Conservation (phyloP, 2,113 vertebrate species). For the Tapirus terrestris region DNA sequence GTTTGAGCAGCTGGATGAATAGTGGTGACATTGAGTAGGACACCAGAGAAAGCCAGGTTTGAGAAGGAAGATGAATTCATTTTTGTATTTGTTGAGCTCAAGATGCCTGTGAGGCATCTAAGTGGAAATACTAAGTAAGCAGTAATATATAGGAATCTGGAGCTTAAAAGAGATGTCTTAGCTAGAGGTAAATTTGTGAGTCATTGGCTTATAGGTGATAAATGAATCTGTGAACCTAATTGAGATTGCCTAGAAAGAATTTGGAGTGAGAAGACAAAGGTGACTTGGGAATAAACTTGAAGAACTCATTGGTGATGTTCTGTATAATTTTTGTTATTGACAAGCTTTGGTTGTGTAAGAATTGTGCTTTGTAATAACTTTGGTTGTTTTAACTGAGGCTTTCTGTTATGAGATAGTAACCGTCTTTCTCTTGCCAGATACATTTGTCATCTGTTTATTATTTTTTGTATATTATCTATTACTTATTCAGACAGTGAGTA, state of each 20-base stretch:
- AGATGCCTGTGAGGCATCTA: neutral
- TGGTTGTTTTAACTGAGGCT: neutral
- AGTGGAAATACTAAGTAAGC: neutral
- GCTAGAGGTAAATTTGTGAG: neutral
- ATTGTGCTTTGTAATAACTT: constrained; percentile 11
- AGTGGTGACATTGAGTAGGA: neutral
- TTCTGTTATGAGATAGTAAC: neutral
- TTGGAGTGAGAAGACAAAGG: neutral
- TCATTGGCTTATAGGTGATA: neutral
- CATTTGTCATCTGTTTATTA: neutral
- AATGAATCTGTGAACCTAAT: neutral
- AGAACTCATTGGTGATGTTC: neutral
- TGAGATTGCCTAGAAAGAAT: neutral
- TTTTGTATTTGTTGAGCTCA: neutral
- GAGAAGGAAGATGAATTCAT: neutral
- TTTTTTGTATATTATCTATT: neutral
- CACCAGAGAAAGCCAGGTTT: neutral
- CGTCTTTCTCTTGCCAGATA: neutral
- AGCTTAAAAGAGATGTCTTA: neutral
- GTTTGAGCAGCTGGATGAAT: neutral
- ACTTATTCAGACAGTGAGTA: neutral
- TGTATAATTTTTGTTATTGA: neutral
- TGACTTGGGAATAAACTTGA: neutral
- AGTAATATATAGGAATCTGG: neutral
- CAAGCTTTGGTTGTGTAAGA: constrained; percentile 2